phyloP scores from a whole-genome alignment of 1,140 invertebrate genomes.

The Hesperophylax magnus region DNA sequence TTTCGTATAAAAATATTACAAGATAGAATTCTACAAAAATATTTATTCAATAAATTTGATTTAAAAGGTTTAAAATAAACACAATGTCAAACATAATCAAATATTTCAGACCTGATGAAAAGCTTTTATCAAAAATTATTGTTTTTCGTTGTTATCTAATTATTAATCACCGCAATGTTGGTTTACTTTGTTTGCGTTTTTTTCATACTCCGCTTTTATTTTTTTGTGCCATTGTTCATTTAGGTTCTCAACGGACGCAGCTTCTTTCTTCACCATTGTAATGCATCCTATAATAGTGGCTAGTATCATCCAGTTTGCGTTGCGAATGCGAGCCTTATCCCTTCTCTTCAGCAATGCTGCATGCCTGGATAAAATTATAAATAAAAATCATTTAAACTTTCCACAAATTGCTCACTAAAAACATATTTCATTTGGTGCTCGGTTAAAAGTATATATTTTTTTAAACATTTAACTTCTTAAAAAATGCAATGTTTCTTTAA shows the following conservation, averaged over 20 bases:
- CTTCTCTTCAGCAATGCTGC: conserved; percentile 76
- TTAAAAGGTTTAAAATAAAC: too few relatives aligned
- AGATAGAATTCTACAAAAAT: too few relatives aligned
- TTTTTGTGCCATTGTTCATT: conserved; percentile 81
- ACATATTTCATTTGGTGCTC: neutral
- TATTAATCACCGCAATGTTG: too few relatives aligned
- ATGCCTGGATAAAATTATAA: conserved; percentile 67
- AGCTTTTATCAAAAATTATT: too few relatives aligned
- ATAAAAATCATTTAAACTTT: conserved; percentile 17
- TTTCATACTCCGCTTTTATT: conserved; percentile 69
- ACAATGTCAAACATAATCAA: too few relatives aligned
- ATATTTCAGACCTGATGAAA: too few relatives aligned
- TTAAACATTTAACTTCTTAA: neutral
- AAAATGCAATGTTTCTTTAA: neutral
- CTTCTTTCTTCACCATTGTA: conserved; percentile 74
- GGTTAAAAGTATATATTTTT: too few relatives aligned
- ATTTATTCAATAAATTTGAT: too few relatives aligned
- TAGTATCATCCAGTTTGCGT: conserved; percentile 77
- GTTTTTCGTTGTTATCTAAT: too few relatives aligned
- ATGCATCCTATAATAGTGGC: conserved; percentile 74
- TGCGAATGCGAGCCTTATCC: conserved; percentile 77
- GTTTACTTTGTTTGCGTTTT: neutral
- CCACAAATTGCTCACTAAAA: neutral
- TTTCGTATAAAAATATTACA: too few relatives aligned
- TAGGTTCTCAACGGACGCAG: conserved; percentile 73